These are phyloP conservation scores for Psammodynastes pulverulentus DNA, from an alignment of 2,113 vertebrate species.

Conservation along the genomic window DNA sequence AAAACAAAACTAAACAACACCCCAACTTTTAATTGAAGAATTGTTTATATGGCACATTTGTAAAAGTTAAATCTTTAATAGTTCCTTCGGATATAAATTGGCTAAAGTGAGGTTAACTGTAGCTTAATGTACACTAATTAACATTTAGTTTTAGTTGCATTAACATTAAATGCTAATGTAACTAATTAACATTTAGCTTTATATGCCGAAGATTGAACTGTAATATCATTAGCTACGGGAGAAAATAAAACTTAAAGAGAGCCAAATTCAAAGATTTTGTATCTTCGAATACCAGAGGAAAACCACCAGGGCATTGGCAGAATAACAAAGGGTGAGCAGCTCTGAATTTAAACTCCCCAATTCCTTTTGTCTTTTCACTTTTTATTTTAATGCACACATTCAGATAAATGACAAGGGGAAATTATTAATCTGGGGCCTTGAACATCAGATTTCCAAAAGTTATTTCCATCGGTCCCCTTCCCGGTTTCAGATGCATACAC, in stretches of 20 bases:
- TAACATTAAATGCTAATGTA: not conserved
- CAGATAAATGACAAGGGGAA: not conserved
- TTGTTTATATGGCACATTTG: not conserved
- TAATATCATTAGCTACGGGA: not conserved
- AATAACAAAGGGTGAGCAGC: not conserved
- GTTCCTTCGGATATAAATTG: not conserved
- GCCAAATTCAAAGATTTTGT: not conserved
- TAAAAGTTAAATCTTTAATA: not conserved
- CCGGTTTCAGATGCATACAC: not conserved
- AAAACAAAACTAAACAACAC: not conserved
- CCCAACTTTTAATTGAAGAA: not conserved
- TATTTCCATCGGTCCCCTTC: not conserved
- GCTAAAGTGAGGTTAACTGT: not conserved
- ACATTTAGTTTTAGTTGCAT: not conserved
- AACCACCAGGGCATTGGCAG: not conserved
- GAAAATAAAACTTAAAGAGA: no score
- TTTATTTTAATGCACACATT: not conserved
- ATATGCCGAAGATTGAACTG: not conserved
- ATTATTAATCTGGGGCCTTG: not conserved
- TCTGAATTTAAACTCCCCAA: not conserved
- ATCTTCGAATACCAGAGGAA: not conserved
- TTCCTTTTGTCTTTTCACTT: not conserved
- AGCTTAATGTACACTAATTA: not conserved
- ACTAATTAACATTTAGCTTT: not conserved
- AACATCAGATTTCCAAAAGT: not conserved